Percentiles rank a stretch among this genome's conserved stretches.
Evolutionary conservation across 2,888 invertebrate species (phyloP).

Genomic region (Endomychus coccineus): DNA sequence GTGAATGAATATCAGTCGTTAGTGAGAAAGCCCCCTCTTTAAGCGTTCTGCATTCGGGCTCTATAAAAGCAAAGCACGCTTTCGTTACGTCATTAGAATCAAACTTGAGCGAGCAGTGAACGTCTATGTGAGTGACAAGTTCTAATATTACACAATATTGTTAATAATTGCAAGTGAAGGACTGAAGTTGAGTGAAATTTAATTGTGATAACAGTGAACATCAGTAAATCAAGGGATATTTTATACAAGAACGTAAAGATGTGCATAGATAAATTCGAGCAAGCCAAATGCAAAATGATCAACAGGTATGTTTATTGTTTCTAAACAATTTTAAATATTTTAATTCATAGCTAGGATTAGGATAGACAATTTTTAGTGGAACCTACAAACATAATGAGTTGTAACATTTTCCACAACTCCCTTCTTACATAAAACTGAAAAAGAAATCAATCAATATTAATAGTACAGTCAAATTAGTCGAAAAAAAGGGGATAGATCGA

Average conservation of each 20-base stretch:
- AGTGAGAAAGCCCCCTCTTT: constrained; percentile 7
- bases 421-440: too few relatives aligned
- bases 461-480: too few relatives aligned
- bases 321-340: neutral
- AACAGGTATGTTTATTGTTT: constrained; percentile 31
- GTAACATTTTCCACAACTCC: too few relatives aligned
- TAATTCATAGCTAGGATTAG: neutral
- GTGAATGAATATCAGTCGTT: constrained; percentile 13
- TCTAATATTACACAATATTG: constrained; percentile 15
- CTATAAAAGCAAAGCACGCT: constrained; percentile 9
- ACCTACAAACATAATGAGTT: too few relatives aligned
- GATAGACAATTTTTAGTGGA: too few relatives aligned
- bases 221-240: constrained; percentile 18
- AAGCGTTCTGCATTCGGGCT: neutral
- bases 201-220: constrained; percentile 10
- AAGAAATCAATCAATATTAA: too few relatives aligned
- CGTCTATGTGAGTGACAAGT: neutral
- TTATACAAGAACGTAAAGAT: constrained; percentile 23
- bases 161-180: constrained; percentile 1
- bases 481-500: too few relatives aligned
- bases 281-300: constrained; percentile 36
- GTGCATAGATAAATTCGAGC: constrained; percentile 25
- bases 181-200: constrained; percentile 2
- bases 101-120: constrained; percentile 1
- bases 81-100: constrained; percentile 9